These are phyloP conservation scores for Idaea aversata DNA, from an alignment of 2,888 invertebrate species.

Conservation along the genomic window DNA sequence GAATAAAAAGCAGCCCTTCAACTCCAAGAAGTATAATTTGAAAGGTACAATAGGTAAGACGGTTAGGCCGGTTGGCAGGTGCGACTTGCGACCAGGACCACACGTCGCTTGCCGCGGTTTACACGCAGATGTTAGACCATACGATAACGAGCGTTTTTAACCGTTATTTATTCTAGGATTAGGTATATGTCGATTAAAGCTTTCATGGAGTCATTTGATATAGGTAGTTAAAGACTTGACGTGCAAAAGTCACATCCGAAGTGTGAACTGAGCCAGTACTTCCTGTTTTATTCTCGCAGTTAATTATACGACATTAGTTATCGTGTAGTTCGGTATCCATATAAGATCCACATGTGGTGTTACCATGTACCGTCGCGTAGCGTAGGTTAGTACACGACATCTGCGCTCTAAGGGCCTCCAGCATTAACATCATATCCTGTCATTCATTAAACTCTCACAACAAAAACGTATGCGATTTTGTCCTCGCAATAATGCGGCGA, in stretches of 20 bases:
- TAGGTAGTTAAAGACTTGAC: neutral
- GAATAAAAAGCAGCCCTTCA: neutral
- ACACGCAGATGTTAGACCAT: neutral
- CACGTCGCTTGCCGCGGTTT: neutral
- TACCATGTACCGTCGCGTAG: conserved; percentile 35
- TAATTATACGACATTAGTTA: conserved; percentile 10
- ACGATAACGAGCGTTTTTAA: neutral
- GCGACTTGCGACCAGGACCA: conserved; percentile 8
- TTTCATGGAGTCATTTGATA: neutral
- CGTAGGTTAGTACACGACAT: conserved; percentile 60
- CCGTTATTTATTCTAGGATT: conserved; percentile 2
- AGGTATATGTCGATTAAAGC: neutral
- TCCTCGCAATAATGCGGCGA: conserved; percentile 52
- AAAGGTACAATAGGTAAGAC: conserved; percentile 19
- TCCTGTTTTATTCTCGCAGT: neutral
- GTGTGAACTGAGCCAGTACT: neutral
- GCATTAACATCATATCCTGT: conserved; percentile 72
- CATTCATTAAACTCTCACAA: conserved; percentile 70
- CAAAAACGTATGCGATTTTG: conserved; percentile 52
- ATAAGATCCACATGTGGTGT: conserved; percentile 50
- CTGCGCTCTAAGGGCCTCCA: conserved; percentile 55
- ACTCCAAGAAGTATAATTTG: conserved; percentile 1
- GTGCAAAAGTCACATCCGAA: neutral
- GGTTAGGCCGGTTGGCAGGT: conserved; percentile 33
- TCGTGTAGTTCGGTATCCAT: conserved; percentile 20